These are phyloP conservation scores for Lasioglossum baleicum DNA, from an alignment of 1,140 invertebrate genomes.

Conservation along the genomic window DNA sequence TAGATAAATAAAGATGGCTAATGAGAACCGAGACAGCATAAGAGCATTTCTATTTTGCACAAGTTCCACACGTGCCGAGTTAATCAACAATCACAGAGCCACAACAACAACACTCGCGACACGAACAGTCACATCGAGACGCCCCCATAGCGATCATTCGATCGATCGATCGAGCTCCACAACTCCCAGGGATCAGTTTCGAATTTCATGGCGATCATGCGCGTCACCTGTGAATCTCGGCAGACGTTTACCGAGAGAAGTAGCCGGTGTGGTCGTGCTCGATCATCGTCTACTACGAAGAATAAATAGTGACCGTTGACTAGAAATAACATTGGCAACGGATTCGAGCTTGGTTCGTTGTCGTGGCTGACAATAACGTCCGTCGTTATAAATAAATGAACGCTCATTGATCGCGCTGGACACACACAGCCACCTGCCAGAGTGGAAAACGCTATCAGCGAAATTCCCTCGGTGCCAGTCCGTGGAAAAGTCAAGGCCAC, in stretches of 20 bases:
- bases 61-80: no score
- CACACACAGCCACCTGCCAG: no score
- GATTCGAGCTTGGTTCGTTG: not conserved
- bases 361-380: not conserved
- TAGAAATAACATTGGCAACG: slow-evolving; percentile 31
- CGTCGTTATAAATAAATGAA: slow-evolving; percentile 15
- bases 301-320: not conserved
- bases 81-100: no score
- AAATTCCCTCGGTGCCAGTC: not conserved
- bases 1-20: no score
- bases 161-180: not conserved
- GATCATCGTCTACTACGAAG: no score
- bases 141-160: not conserved
- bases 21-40: no score
- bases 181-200: not conserved
- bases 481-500: slow-evolving; percentile 29
- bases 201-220: slow-evolving; percentile 9
- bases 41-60: no score
- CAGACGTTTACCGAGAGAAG: no score
- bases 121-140: no score
- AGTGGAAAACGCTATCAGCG: not conserved
- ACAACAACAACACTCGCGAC: no score
- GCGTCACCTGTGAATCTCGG: not conserved
- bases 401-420: not conserved
- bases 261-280: no score